Evolutionary conservation across 2,888 invertebrate genomes (phyloP).

Genomic region (Tethea ocularis): DNA sequence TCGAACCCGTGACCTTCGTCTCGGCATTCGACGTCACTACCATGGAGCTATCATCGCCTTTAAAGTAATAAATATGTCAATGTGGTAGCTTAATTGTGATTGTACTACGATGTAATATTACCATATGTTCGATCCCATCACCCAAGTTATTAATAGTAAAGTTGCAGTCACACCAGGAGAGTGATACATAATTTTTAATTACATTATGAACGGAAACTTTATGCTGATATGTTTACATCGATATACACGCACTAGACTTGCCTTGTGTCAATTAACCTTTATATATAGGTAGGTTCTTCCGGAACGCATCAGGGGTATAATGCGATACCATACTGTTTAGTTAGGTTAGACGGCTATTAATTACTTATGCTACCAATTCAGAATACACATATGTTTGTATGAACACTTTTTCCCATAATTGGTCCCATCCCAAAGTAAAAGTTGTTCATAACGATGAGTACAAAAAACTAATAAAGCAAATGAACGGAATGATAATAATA

Average conservation of each 20-base stretch:
- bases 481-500: too few species aligned
- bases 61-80: too few species aligned
- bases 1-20: too few species aligned
- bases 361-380: background rate
- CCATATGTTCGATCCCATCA: too few species aligned
- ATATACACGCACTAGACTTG: background rate
- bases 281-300: conserved; percentile 9
- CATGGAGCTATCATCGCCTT: too few species aligned
- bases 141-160: background rate
- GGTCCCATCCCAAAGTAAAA: too few species aligned
- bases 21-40: too few species aligned
- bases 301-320: conserved; percentile 4
- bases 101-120: too few species aligned
- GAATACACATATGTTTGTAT: background rate
- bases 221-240: background rate
- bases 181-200: background rate
- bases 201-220: background rate
- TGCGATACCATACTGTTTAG: background rate
- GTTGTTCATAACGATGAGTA: too few species aligned
- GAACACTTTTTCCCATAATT: too few species aligned
- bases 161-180: background rate
- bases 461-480: too few species aligned
- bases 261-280: background rate
- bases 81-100: too few species aligned
- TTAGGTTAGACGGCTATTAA: background rate